Evolutionary conservation across 2,113 vertebrate genomes (phyloP).

Genomic region (Cervus canadensis): DNA sequence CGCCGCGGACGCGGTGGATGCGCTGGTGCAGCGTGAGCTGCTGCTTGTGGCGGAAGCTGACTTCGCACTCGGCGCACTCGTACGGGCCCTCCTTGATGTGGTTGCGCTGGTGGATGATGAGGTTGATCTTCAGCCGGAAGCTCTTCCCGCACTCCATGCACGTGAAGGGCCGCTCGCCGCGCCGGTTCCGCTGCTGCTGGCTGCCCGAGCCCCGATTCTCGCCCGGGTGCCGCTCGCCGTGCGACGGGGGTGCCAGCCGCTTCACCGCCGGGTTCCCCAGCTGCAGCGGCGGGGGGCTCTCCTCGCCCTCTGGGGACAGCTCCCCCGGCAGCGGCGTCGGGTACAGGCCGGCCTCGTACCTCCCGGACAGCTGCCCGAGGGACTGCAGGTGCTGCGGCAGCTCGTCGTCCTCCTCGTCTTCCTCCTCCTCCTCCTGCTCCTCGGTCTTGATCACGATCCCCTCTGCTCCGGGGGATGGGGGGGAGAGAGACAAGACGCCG

Average conservation of each 20-base stretch:
- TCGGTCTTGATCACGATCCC: constrained; percentile 75
- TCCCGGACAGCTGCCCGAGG: constrained; percentile 54
- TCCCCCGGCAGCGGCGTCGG: constrained; percentile 31
- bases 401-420: constrained; percentile 64
- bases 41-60: constrained; percentile 86
- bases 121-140: constrained; percentile 85
- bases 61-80: constrained; percentile 81
- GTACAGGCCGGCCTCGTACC: constrained; percentile 59
- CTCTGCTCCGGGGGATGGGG: constrained; percentile 40
- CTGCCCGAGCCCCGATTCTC: constrained; percentile 46
- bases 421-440: constrained; percentile 75
- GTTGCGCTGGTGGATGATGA: constrained; percentile 86
- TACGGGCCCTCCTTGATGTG: constrained; percentile 86
- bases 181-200: constrained; percentile 81
- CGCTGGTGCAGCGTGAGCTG: constrained; percentile 85
- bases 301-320: constrained; percentile 55
- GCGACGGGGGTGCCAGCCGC: constrained; percentile 42
- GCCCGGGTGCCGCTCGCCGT: constrained; percentile 42
- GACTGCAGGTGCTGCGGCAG: constrained; percentile 65
- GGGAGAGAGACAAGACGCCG: not conserved
- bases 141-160: constrained; percentile 85
- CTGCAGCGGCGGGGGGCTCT: constrained; percentile 54
- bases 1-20: constrained; percentile 80
- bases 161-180: constrained; percentile 82
- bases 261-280: constrained; percentile 28